These are phyloP conservation scores for Acrobasis consociella DNA, from an alignment of 2,888 invertebrate genomes.

Conservation along the genomic window DNA sequence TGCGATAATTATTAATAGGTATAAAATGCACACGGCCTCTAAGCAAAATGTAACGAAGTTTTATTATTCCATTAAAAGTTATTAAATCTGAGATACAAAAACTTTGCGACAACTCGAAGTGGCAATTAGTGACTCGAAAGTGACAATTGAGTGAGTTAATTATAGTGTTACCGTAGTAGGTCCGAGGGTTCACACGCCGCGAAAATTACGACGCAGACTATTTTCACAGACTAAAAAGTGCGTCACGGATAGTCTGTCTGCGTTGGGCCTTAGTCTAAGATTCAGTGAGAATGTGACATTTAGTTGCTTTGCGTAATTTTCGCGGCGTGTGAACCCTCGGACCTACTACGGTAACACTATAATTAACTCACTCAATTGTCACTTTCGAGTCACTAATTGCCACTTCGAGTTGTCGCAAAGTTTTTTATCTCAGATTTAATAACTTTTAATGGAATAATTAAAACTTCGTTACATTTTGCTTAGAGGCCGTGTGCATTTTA, in stretches of 20 bases:
- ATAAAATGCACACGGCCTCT: no score
- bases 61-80: no score
- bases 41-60: no score
- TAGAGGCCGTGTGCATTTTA: no score
- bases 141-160: conserved; percentile 19
- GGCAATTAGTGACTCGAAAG: conserved; percentile 7
- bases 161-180: conserved; percentile 1
- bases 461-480: no score
- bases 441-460: no score
- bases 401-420: neutral
- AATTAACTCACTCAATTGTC: conserved; percentile 19
- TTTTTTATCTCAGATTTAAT: no score
- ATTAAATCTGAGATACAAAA: no score
- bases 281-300: no score
- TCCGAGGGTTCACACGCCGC: conserved; percentile 16
- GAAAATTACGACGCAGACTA: conserved; percentile 21
- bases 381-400: conserved; percentile 10
- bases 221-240: no score
- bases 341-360: neutral
- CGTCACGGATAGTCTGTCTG: no score
- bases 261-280: neutral
- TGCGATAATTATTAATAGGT: no score
- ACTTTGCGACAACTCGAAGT: neutral
- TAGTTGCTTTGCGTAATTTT: conserved; percentile 21
- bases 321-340: conserved; percentile 16